Base-by-base conservation (phyloP, 2,113 vertebrate genomes). In the Oriolus oriolus region DNA sequence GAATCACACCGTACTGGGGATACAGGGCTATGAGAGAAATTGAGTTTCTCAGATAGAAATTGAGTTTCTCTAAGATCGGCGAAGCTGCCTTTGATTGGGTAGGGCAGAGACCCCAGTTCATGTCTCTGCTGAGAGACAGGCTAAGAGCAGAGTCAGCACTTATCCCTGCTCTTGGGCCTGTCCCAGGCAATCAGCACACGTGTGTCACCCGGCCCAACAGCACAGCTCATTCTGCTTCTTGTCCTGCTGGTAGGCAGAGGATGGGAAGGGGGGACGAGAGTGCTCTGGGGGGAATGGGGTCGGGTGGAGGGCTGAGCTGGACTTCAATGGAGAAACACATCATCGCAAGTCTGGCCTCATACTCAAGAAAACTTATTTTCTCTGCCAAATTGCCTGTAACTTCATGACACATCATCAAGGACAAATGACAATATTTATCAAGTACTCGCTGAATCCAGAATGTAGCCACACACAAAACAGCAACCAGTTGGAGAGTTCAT, bases 381-480 rank as follows among this genome's bases (percentile, higher is more conserved):
- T 30, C 78, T 84, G 85, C 90, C 93, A 90, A 56, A 84, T 68
- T 69, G 91, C 57, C 53, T 91, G 81, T 52, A 94, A 81, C 76
- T 81, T 90, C 60, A 75, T 52, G 68, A 87, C 61, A 84, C 83
- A 61, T 90, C 76, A 74, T 30, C 19, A 35, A 60, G 92, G 90
- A 90, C 87, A 96, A 92, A 91, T 35, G 85, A 75, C 95, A 96
- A 2, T 71, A 86, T 74, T 95, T 84, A 71, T 86, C 47, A 86
- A 91, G 69, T 41, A 71, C 91, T 95, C 23, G 8, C 53, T 68
- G 49, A 87, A 60, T 66, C 37, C 91, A 61, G 45, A 37, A 30
- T 7, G n/a, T 15, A 84, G 75, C 39, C 83, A 90, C 79, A 77
- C 56, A 77, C 60, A 86, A 74, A 94, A 42, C 37, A 88, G 85